phyloP scores from a whole-genome alignment of 2,797 vertebrate genomes.

The Pipistrellus pipistrellus region DNA sequence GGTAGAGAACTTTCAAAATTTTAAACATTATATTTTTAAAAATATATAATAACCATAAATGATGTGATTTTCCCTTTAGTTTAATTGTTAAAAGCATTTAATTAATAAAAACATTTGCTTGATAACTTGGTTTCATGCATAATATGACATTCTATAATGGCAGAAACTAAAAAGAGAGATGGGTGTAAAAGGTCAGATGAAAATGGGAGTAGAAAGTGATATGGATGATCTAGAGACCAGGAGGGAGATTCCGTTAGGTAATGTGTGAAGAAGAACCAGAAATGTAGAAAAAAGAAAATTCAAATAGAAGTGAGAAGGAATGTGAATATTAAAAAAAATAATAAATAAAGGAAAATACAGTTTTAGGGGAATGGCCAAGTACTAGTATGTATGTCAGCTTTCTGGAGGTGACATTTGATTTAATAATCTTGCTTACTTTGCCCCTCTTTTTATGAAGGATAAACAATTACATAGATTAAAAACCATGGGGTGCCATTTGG shows the following conservation, averaged over 20 bases:
- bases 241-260: background rate
- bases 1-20: conserved; percentile 14
- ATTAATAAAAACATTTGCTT: background rate
- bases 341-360: background rate
- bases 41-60: conserved; percentile 1
- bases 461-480: background rate
- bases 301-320: background rate
- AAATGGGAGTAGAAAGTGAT: background rate
- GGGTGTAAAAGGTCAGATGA: background rate
- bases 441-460: background rate
- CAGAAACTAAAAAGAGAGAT: background rate
- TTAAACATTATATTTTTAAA: background rate
- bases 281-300: background rate
- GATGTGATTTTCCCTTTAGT: conserved; percentile 24
- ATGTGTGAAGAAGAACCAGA: background rate
- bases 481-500: background rate
- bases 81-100: conserved; percentile 4
- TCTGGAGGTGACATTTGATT: background rate
- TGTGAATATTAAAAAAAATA: background rate
- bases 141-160: background rate
- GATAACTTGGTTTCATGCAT: conserved; percentile 12
- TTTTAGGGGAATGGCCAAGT: background rate
- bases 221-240: background rate
- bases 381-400: background rate
- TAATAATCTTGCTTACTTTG: background rate